Conservation (phyloP, 2,113 vertebrate genomes). For the Mesembrinibis cayennensis region DNA sequence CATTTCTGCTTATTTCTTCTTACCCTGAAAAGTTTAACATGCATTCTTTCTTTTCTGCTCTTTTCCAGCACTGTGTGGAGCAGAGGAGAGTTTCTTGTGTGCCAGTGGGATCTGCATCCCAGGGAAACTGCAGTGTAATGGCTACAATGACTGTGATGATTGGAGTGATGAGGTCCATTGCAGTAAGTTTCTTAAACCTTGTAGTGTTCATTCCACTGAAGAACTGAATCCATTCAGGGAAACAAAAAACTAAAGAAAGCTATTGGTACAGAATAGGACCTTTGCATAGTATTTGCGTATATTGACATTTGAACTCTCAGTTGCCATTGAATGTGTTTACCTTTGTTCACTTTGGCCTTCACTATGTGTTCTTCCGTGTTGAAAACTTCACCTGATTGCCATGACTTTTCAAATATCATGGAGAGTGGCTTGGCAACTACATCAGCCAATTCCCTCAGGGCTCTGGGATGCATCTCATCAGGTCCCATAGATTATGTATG, state of each 20-base stretch:
- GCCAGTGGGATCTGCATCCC: conserved; percentile 86
- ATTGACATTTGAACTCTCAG: neutral
- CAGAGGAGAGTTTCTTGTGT: conserved; percentile 85
- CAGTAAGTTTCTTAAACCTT: conserved; percentile 73
- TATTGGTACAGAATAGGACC: neutral
- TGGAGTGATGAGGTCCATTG: conserved; percentile 94
- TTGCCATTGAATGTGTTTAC: neutral
- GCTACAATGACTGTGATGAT: conserved; percentile 94
- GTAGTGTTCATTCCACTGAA: neutral
- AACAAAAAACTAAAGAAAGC: neutral
- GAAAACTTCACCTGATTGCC: neutral
- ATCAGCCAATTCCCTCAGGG: too few relatives aligned
- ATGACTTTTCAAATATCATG: too few relatives aligned
- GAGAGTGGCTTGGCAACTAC: too few relatives aligned
- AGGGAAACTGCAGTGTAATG: conserved; percentile 89
- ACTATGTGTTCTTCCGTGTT: neutral
- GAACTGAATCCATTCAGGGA: neutral
- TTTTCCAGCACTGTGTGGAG: conserved; percentile 76
- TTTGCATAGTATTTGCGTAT: neutral
- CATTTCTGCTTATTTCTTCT: neutral
- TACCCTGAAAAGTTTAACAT: neutral
- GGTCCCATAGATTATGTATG: neutral
- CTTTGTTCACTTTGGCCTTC: neutral
- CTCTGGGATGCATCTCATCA: too few relatives aligned
- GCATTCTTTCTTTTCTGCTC: neutral